Conservation (phyloP, 2,113 vertebrate species). For the Triplophysa siluroides region DNA sequence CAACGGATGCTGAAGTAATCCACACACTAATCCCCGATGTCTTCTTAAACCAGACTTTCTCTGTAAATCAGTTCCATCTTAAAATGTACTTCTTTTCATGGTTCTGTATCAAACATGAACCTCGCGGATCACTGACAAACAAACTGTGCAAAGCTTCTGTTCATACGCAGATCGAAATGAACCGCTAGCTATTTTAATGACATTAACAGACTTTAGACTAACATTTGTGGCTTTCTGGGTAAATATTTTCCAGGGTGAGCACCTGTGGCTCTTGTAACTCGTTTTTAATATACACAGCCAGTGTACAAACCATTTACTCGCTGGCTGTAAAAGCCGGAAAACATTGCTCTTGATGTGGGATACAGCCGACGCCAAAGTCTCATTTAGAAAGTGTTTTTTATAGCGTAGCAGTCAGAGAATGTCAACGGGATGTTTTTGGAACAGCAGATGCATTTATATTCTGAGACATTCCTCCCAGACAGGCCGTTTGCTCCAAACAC, state of each 20-base stretch:
- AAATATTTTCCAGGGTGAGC: conserved; percentile 34
- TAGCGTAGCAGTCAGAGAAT: background rate
- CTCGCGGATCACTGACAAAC: background rate
- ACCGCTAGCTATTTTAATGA: background rate
- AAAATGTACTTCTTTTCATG: background rate
- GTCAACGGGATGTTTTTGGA: background rate
- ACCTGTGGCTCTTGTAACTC: conserved; percentile 19
- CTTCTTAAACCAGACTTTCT: background rate
- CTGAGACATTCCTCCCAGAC: background rate
- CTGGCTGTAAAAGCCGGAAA: conserved; percentile 30
- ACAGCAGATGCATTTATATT: background rate
- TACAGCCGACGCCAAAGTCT: conserved; percentile 20
- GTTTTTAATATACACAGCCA: conserved; percentile 1
- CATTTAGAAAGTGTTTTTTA: conserved; percentile 3
- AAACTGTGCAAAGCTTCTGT: background rate
- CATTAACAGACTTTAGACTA: background rate
- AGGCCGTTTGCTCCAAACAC: background rate
- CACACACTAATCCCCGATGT: background rate
- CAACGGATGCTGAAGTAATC: background rate
- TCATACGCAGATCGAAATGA: background rate
- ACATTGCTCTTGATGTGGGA: conserved; percentile 34
- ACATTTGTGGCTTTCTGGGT: background rate
- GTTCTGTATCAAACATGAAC: background rate
- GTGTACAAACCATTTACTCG: conserved; percentile 32
- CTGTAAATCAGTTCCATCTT: background rate